Conservation (phyloP, 2,888 invertebrate genomes). For the Tetrapedia diversipes region DNA sequence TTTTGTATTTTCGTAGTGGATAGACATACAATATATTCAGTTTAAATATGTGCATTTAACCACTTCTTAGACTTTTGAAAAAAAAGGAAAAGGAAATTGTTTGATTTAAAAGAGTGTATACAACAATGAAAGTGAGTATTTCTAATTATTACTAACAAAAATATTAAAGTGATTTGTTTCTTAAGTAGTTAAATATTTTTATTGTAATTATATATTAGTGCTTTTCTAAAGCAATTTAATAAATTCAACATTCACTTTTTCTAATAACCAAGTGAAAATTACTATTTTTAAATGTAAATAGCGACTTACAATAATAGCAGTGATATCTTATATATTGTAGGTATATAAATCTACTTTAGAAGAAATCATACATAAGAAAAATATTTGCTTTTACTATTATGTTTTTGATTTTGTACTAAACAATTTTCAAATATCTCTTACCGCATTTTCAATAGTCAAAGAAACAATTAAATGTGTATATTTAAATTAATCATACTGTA, state of each 20-base stretch:
- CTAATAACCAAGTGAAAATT: neutral
- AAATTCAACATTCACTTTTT: neutral
- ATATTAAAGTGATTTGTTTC: constrained; percentile 1
- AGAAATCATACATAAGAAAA: neutral
- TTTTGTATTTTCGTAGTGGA: constrained; percentile 80
- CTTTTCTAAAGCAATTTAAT: no score
- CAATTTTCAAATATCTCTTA: neutral
- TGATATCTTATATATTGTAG: neutral
- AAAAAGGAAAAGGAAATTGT: neutral
- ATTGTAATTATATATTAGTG: neutral
- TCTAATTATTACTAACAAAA: neutral
- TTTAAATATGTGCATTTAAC: constrained; percentile 29
- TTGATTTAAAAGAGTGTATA: constrained; percentile 1
- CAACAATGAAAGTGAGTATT: neutral
- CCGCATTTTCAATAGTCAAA: constrained; percentile 5
- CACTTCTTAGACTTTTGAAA: constrained; percentile 16
- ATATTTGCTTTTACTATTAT: neutral
- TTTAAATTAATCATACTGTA: constrained; percentile 43
- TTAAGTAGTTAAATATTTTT: constrained; percentile 5
- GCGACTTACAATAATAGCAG: neutral
- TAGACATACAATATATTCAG: constrained; percentile 51
- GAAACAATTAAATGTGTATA: constrained; percentile 26
- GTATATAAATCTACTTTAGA: neutral
- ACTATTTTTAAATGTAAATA: neutral
- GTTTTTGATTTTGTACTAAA: neutral